Evolutionary conservation across 2,797 vertebrate species (phyloP).

Genomic region (Crenichthys baileyi): DNA sequence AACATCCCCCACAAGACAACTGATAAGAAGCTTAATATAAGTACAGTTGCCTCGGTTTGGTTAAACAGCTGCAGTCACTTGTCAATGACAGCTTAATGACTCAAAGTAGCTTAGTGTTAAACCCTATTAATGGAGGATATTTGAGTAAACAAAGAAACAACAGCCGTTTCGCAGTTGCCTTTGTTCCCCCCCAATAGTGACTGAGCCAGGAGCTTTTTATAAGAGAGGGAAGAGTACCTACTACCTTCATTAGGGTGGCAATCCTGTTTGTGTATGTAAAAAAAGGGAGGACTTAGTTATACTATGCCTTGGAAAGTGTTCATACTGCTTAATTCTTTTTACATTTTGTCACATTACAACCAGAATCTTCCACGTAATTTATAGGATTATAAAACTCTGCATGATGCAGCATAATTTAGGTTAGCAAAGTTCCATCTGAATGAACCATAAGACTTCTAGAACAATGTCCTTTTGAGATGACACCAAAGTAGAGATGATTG

Average conservation of each 20-base stretch:
- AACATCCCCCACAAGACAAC: not conserved
- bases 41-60: not conserved
- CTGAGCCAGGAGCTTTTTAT: not conserved
- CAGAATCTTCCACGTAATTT: not conserved
- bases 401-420: not conserved
- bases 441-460: not conserved
- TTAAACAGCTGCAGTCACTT: not conserved
- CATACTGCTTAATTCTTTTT: too few relatives aligned
- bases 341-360: not conserved
- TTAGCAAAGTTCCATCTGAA: not conserved
- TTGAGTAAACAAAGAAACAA: not conserved
- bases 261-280: too few relatives aligned
- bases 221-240: too few relatives aligned
- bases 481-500: not conserved
- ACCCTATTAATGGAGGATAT: not conserved
- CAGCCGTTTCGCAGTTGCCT: not conserved
- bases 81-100: not conserved
- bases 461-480: not conserved
- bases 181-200: not conserved
- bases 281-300: too few relatives aligned
- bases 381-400: not conserved
- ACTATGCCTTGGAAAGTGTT: too few relatives aligned
- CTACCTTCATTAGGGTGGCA: too few relatives aligned
- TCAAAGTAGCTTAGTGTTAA: conserved; percentile 7
- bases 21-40: not conserved